A percentile compares a stretch with the other conserved stretches of the same genome.
Conservation (phyloP, 1,140 invertebrate genomes). For the Eurosta solidaginis region DNA sequence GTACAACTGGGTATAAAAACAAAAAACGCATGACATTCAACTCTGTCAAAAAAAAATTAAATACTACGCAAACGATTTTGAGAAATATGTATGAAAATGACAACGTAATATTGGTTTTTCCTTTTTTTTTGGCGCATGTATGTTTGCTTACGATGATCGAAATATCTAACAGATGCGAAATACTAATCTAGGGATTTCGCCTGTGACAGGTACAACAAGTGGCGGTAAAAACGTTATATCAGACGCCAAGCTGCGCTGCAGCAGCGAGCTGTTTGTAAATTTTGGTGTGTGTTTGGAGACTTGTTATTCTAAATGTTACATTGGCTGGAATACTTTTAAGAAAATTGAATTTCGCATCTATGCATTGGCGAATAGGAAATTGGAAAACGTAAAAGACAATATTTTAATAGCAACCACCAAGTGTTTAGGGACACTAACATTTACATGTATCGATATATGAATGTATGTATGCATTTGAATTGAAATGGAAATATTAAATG, state of each 20-base stretch:
- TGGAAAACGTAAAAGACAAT: slow-evolving; percentile 6
- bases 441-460: background rate
- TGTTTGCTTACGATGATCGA: too few relatives aligned
- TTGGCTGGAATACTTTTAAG: slow-evolving; percentile 33
- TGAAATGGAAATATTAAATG: background rate
- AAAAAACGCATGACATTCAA: too few relatives aligned
- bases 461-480: background rate
- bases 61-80: too few relatives aligned
- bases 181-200: slow-evolving; percentile 14
- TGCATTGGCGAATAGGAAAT: background rate
- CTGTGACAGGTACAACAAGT: too few relatives aligned
- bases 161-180: too few relatives aligned
- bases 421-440: background rate
- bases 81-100: too few relatives aligned
- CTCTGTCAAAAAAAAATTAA: too few relatives aligned
- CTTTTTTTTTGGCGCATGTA: too few relatives aligned
- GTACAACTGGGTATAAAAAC: too few relatives aligned
- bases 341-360: slow-evolving; percentile 34
- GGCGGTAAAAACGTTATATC: background rate
- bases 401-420: background rate
- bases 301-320: background rate
- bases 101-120: too few relatives aligned
- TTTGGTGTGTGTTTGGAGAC: background rate
- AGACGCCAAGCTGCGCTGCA: background rate
- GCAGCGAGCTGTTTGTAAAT: background rate